A percentile compares a stretch with the other conserved stretches of the same genome.
Evolutionary conservation across 2,888 invertebrate species (phyloP).

Genomic region (Pollenia griseotomentosa): DNA sequence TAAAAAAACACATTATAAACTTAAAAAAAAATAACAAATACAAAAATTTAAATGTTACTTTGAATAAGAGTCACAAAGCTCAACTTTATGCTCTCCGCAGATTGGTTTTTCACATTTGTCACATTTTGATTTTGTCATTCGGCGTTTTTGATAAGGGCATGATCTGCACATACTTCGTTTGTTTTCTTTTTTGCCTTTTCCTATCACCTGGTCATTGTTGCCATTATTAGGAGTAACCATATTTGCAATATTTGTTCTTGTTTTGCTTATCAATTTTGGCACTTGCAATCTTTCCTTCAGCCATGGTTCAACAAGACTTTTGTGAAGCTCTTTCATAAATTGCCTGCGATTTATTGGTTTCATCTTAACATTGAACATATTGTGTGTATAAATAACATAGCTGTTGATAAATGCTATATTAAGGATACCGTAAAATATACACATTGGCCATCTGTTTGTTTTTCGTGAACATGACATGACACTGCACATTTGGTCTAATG

Average conservation of each 20-base stretch:
- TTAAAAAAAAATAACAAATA: slow-evolving; percentile 1
- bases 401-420: too few species aligned
- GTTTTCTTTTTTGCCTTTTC: slow-evolving; percentile 19
- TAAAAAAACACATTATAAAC: slow-evolving; percentile 8
- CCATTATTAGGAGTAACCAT: slow-evolving; percentile 9
- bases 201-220: background rate
- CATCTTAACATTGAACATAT: slow-evolving; percentile 25
- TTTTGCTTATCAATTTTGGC: slow-evolving; percentile 9
- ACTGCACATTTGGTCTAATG: slow-evolving; percentile 33
- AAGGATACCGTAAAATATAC: slow-evolving; percentile 42
- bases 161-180: slow-evolving; percentile 35
- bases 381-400: slow-evolving; percentile 43
- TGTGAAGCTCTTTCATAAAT: slow-evolving; percentile 32
- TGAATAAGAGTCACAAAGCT: slow-evolving; percentile 54
- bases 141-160: slow-evolving; percentile 28
- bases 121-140: too few species aligned
- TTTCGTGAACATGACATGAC: slow-evolving; percentile 25
- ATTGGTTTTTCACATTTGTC: too few species aligned
- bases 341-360: slow-evolving; percentile 24
- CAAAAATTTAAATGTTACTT: slow-evolving; percentile 6
- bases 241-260: slow-evolving; percentile 33
- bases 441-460: slow-evolving; percentile 35
- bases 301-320: slow-evolving; percentile 18
- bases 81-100: slow-evolving; percentile 55
- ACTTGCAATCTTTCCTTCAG: slow-evolving; percentile 14